Evolutionary conservation across 2,797 vertebrate genomes (phyloP).

Genomic region (Coreius guichenoti): DNA sequence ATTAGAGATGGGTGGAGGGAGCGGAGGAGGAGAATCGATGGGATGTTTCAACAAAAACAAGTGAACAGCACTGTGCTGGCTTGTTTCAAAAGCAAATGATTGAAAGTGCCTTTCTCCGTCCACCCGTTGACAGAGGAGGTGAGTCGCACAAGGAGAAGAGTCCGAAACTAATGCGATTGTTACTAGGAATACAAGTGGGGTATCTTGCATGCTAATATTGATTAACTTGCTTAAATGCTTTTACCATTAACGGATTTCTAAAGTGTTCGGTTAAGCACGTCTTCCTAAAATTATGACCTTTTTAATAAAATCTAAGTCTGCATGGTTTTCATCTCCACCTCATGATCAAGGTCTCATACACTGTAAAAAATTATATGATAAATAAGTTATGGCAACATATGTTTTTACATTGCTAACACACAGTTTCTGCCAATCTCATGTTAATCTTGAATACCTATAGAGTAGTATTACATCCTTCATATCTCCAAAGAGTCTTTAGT

Average conservation of each 20-base stretch:
- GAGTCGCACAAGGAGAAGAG: slow-evolving; percentile 15
- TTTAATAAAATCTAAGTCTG: not conserved
- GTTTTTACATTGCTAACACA: too few relatives aligned
- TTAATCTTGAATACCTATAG: too few relatives aligned
- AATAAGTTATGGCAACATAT: too few relatives aligned
- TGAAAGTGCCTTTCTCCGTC: slow-evolving; percentile 15
- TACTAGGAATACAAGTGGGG: not conserved
- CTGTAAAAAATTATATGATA: not conserved
- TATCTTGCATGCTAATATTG: not conserved
- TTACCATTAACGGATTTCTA: not conserved
- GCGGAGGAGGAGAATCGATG: not conserved
- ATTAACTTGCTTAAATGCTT: not conserved
- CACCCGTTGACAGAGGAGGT: not conserved
- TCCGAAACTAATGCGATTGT: not conserved
- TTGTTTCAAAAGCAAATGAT: slow-evolving; percentile 40
- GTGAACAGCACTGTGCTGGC: slow-evolving; percentile 1
- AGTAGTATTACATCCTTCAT: too few relatives aligned
- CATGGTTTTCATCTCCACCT: not conserved
- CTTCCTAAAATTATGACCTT: not conserved
- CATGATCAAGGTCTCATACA: slow-evolving; percentile 4
- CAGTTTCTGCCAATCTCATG: too few relatives aligned
- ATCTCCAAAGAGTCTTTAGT: too few relatives aligned
- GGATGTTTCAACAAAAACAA: slow-evolving; percentile 45
- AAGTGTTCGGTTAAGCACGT: not conserved
- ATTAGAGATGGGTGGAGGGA: slow-evolving; percentile 46